These are phyloP conservation scores for Oncorhynchus masou DNA, from an alignment of 2,113 vertebrate species.

Conservation along the genomic window DNA sequence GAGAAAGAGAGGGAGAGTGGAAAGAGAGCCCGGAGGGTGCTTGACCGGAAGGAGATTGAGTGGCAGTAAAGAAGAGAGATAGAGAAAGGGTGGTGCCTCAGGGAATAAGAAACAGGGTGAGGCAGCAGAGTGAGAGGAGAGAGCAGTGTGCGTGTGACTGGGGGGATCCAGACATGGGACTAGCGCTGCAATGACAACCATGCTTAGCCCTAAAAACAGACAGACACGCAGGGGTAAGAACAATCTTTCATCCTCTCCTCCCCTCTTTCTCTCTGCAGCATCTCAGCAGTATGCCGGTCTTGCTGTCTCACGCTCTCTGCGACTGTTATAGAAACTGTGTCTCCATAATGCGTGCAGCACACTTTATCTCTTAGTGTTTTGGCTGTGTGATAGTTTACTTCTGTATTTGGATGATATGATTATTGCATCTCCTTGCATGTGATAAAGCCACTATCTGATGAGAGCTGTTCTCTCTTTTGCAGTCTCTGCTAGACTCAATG, in stretches of 20 bases:
- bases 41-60: neutral
- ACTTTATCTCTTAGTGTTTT: no score
- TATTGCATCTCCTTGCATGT: neutral
- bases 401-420: neutral
- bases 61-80: neutral
- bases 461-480: no score
- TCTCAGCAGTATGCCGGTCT: slow-evolving; percentile 13
- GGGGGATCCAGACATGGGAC: slow-evolving; percentile 73
- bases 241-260: slow-evolving; percentile 33
- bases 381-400: neutral
- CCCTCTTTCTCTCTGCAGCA: slow-evolving; percentile 18
- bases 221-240: slow-evolving; percentile 90
- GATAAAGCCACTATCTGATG: neutral
- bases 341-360: neutral
- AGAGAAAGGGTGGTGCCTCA: neutral
- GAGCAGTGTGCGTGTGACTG: slow-evolving; percentile 21
- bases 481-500: no score
- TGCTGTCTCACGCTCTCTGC: neutral
- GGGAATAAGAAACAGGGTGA: slow-evolving; percentile 48
- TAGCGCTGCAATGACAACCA: slow-evolving; percentile 71
- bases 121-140: slow-evolving; percentile 9
- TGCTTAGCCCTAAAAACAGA: slow-evolving; percentile 91
- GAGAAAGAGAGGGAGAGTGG: slow-evolving; percentile 34
- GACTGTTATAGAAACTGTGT: neutral
- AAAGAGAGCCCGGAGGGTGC: neutral